Base-by-base conservation (phyloP, 2,888 invertebrate genomes). In the Myathropa florea region DNA sequence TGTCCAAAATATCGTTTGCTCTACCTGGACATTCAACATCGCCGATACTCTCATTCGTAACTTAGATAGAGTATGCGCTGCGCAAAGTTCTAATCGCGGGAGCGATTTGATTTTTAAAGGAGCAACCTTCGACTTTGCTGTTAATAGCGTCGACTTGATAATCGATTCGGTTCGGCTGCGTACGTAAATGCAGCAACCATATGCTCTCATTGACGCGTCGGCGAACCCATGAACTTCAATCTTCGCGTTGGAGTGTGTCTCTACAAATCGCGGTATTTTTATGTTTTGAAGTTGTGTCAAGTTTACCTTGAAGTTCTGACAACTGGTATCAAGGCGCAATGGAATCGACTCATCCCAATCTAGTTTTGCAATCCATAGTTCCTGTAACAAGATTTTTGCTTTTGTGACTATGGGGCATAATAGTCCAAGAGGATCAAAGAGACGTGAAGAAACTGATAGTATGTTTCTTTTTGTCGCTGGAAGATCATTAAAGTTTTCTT, bases 81-180 rank as follows among this genome's bases (percentile, higher is more conserved):
- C 82, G 36, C 81, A 83, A 36, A 84, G 82, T 55, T 83, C 63
- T 21, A 83, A 79, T 46, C 67, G 63, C 26, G 81, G 81, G 18
- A 80, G 55, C 14, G 67, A 61, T 46, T 73, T 70, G 61, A 23
- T 82, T 68, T 77, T 87, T 57, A 82, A 78, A 63, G 80, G 79
- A 23, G 75, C 80, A 12, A 87, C 77, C 53, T 80, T 88, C 9
- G 88, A 87, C 63, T 64, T 64, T 36, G 36, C 63, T 36, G 33
- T 30, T 23, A 36, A 64, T 33, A 36, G 14, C 1, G 9, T 64
- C 33, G 63, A 30, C 33, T 36, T 64, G 28, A 64, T 36, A 4
- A 36, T 18, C 12, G n/a, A 23, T 33, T 64, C 2, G 30, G 28
- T 36, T 36, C 12, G 28, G 36, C 63, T 64, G n/a, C 39, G 21